Percentiles rank a stretch among this genome's conserved stretches.
Conservation (phyloP, 2,113 vertebrate genomes). For the Microtus richardsoni region DNA sequence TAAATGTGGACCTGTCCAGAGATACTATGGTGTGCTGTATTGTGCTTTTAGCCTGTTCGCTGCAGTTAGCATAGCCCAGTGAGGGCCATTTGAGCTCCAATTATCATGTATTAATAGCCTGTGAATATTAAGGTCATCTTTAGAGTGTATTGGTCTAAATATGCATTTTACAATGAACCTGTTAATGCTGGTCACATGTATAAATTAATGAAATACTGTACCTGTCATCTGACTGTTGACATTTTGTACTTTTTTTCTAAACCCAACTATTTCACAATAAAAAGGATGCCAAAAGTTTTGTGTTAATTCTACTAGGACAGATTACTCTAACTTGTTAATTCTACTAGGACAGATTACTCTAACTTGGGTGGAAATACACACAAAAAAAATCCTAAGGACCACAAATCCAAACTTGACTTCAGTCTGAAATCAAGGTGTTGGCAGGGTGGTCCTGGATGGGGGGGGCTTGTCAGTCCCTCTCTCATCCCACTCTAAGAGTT, state of each 20-base stretch:
- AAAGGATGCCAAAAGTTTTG: constrained; percentile 91
- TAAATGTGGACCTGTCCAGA: constrained; percentile 83
- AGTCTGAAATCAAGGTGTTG: not conserved
- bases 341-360: not conserved
- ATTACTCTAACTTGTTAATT: not conserved
- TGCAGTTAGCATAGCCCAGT: constrained; percentile 89
- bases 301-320: constrained; percentile 5
- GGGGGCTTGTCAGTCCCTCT: too few species aligned
- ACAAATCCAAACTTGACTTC: constrained; percentile 39
- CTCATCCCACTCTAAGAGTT: not conserved
- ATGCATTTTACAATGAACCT: constrained; percentile 89
- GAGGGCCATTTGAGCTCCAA: constrained; percentile 84
- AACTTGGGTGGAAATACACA: constrained; percentile 1
- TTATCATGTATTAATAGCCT: constrained; percentile 92
- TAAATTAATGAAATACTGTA: constrained; percentile 88
- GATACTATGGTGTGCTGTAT: constrained; percentile 87
- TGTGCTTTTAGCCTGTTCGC: constrained; percentile 87
- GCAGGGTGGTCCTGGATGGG: not conserved
- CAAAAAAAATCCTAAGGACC: constrained; percentile 14
- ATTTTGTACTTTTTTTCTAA: constrained; percentile 99
- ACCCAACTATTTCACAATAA: constrained; percentile 96
- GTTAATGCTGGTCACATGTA: constrained; percentile 89
- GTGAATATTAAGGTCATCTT: constrained; percentile 91
- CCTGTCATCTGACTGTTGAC: constrained; percentile 90
- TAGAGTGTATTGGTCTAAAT: constrained; percentile 90